These are phyloP conservation scores for Zaprionus lineosus DNA, from an alignment of 2,888 invertebrate species.

Conservation along the genomic window DNA sequence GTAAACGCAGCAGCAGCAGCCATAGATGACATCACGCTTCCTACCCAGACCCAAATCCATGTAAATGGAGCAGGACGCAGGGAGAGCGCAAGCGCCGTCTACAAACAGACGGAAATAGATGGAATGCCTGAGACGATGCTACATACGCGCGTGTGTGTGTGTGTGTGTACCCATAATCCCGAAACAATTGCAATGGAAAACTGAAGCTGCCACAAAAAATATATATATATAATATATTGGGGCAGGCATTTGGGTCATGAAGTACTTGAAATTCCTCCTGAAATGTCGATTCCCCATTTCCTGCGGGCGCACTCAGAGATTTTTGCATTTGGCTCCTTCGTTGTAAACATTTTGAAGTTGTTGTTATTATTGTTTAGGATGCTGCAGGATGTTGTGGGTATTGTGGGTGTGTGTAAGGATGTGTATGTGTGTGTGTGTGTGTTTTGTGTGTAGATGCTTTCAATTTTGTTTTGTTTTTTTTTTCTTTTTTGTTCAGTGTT, in stretches of 20 bases:
- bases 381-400: no score
- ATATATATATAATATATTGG: conserved; percentile 12
- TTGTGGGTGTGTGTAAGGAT: no score
- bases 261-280: conserved; percentile 31
- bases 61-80: conserved; percentile 19
- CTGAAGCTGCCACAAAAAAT: conserved; percentile 3
- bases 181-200: neutral
- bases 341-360: conserved; percentile 16
- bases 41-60: neutral
- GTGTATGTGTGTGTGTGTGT: no score
- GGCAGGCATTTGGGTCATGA: conserved; percentile 37
- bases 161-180: neutral
- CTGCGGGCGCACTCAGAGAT: no score
- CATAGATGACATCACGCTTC: conserved; percentile 75
- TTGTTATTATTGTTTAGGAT: no score
- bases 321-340: neutral
- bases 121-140: conserved; percentile 63
- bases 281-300: no score
- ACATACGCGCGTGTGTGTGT: conserved; percentile 10
- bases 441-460: no score
- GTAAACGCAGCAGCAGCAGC: conserved; percentile 35
- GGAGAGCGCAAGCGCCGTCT: conserved; percentile 49
- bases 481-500: no score
- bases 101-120: conserved; percentile 57
- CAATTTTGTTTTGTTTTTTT: no score